These are phyloP conservation scores for Cisticola juncidis DNA, from an alignment of 2,113 vertebrate genomes.

Conservation along the genomic window DNA sequence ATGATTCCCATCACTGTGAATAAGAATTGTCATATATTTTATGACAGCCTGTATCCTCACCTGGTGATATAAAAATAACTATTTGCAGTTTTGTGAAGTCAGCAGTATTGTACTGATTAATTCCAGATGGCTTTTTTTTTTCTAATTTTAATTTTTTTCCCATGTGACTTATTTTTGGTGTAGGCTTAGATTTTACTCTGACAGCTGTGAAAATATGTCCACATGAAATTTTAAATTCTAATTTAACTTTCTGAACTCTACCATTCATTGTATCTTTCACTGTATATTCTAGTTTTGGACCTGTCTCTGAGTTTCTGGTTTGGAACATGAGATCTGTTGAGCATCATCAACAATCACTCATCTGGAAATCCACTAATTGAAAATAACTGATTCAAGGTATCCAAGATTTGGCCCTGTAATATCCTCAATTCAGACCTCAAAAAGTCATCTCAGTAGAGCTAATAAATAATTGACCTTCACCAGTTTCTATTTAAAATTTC, in stretches of 20 bases:
- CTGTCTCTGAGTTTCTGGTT: neutral
- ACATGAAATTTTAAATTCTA: neutral
- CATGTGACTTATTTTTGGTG: neutral
- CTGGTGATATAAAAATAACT: neutral
- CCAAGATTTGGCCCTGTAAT: neutral
- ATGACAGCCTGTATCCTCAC: neutral
- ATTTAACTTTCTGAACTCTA: neutral
- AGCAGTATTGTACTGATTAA: conserved; percentile 8
- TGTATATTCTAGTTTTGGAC: neutral
- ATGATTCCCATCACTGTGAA: neutral
- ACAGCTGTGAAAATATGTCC: neutral
- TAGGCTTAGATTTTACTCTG: neutral
- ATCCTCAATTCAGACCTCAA: neutral
- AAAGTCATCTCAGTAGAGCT: neutral
- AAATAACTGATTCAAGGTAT: neutral
- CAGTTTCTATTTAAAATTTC: neutral
- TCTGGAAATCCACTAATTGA: neutral
- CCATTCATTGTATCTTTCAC: neutral
- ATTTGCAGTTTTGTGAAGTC: neutral
- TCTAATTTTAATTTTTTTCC: neutral
- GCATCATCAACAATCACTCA: neutral
- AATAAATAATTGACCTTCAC: neutral
- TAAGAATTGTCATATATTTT: neutral
- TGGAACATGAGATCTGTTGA: neutral
- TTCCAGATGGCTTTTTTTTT: neutral